Evolutionary conservation across 2,113 vertebrate genomes (phyloP).

Genomic region (Emydocephalus ijimae): DNA sequence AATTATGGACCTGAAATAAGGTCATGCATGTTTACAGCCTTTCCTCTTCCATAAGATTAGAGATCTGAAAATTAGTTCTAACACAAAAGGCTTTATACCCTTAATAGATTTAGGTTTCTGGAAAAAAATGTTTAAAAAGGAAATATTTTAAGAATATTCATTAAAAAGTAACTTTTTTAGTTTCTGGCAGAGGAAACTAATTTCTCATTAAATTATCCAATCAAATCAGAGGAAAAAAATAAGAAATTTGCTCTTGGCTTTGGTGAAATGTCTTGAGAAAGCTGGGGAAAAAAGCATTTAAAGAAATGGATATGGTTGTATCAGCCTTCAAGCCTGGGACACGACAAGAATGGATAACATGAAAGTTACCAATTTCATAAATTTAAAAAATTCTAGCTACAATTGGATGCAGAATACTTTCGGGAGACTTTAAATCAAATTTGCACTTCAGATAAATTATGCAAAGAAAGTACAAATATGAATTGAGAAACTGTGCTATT

Average conservation of each 20-base stretch:
- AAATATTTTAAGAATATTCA: background rate
- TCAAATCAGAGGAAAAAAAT: background rate
- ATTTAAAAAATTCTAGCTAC: background rate
- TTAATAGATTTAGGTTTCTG: background rate
- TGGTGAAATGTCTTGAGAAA: background rate
- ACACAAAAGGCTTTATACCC: background rate
- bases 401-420: background rate
- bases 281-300: background rate
- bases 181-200: background rate
- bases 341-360: background rate
- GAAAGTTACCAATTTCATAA: background rate
- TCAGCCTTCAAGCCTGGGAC: background rate
- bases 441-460: background rate
- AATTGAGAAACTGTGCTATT: background rate
- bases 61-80: background rate
- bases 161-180: background rate
- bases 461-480: background rate
- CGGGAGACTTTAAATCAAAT: background rate
- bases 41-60: background rate
- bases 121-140: background rate
- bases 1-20: background rate
- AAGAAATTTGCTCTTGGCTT: background rate
- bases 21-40: background rate
- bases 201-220: background rate
- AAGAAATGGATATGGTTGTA: background rate